Evolutionary conservation across 2,888 invertebrate genomes (phyloP).

Genomic region (Cordilura impudica): DNA sequence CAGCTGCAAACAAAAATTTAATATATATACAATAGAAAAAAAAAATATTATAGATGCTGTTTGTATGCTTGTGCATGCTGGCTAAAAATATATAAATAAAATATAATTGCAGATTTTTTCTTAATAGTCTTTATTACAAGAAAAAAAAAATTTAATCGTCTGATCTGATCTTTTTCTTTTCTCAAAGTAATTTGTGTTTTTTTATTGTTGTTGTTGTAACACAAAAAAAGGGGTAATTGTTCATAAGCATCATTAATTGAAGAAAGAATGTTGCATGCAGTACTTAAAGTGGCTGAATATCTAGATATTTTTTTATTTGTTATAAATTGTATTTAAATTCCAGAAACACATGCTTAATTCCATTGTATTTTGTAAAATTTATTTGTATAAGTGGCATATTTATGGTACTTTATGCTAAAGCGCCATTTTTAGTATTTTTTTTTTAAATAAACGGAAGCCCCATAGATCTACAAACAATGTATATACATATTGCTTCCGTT

Average conservation of each 20-base stretch:
- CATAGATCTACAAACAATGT: too few relatives aligned
- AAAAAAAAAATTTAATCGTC: neutral
- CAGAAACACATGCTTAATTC: neutral
- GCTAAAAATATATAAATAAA: neutral
- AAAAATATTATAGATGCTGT: neutral
- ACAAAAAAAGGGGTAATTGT: slow-evolving; percentile 4
- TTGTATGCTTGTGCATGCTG: too few relatives aligned
- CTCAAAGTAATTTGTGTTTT: neutral
- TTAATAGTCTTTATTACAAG: too few relatives aligned
- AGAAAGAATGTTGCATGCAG: neutral
- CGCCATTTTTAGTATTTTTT: too few relatives aligned
- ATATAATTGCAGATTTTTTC: too few relatives aligned
- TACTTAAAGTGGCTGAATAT: neutral
- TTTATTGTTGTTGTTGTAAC: neutral
- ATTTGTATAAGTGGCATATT: too few relatives aligned
- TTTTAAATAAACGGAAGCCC: too few relatives aligned
- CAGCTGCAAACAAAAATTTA: neutral
- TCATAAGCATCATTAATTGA: slow-evolving; percentile 34
- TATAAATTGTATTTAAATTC: neutral
- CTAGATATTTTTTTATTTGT: too few relatives aligned
- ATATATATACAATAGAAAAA: neutral
- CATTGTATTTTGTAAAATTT: too few relatives aligned
- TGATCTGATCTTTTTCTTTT: neutral
- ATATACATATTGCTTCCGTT: too few relatives aligned
- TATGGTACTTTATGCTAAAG: too few relatives aligned